Base-by-base conservation (phyloP, 1,140 invertebrate species). In the Brachionus plicatilis region DNA sequence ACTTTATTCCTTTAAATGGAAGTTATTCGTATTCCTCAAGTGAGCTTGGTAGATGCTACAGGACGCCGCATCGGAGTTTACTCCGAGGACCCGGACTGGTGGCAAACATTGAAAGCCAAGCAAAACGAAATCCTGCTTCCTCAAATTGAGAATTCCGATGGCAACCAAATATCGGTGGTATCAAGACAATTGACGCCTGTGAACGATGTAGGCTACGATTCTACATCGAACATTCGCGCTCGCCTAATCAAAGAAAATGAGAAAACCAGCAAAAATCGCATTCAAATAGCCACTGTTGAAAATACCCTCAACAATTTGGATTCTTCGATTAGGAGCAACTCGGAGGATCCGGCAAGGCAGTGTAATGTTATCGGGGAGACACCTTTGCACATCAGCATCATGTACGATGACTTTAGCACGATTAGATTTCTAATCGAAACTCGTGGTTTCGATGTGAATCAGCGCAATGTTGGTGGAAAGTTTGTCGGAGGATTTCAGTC, bases 401-500 rank as follows among this genome's bases (percentile, higher is more conserved):
- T 97, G 0, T 96, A 98, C 88, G 94, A 93, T 87, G 97, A 98
- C 89, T 95, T 98, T 86, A 96, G 97, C 86, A 91, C 97, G n/a
- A 95, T 98, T 0, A 94, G 96, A 87, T 93, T 96, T 86, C 90
- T 98, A 27, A 93, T 98, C 1, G 94, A 95, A 87, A 41, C 12
- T 5, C 93, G 93, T 29, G 96, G 95, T 0, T 95, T 95, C 47
- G 93, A 95, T 87, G 94, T 99, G 29, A 93, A 94, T 87, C 95
- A 98, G 88, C 91, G 96, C 87, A 96, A 96, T 2, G 95, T 94
- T 41, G 97, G 94, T 92, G 90, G 90, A 86, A 91, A 91, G 85
- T 98, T 97, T 87, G 98, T 89, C 88, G 86, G 86, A 87, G 92
- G 68, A 90, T 91, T 17, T 91, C 92, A 83, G 93, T 93, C 50